Base-by-base conservation (phyloP, 2,888 invertebrate species). In the Agrochola lychnidis region DNA sequence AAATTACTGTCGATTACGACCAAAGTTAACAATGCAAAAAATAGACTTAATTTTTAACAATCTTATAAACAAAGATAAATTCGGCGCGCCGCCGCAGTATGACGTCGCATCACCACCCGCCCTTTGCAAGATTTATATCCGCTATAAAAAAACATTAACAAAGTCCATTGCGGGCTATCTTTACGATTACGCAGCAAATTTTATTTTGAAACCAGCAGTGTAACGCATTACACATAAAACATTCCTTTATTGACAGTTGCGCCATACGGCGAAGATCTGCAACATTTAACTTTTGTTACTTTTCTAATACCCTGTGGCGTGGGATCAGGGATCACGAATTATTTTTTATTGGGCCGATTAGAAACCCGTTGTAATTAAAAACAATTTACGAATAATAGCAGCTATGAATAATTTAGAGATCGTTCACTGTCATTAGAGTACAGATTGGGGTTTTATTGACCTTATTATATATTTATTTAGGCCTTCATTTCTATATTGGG, bases 61-160 rank as follows among this genome's bases (percentile, higher is more conserved):
- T 91, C 91, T 88, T 91, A 94, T 94, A 94, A 95, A 95, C 95
- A 95, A 95, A 93, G 94, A 94, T 91, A 92, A 91, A 93, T 94
- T 94, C 92, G 92, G 92, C 92, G 93, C 92, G 91, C 92, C 75
- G 81, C 92, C 94, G 89, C 96, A 95, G 94, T 95, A 95, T 95
- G 96, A 95, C 94, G 95, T 94, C 94, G 90, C 85, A 89, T 89
- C 89, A 86, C 89, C 91, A 91, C 91, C 93, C 91, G 92, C 92
- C 93, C 91, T 90, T 91, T 82, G 82, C 82, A 92, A 94, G 94
- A 95, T 95, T 95, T 95, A 94, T 94, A 88, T 88, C 86, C 85
- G 88, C 88, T 83, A 89, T 89, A 87, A 87, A 88, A 48, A 84
- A 85, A 78, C 59, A 56, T 63, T 70, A 73, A 62, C 45, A 1